Base-by-base conservation (phyloP, 2,888 invertebrate genomes). In the Heterodera filipjevi region DNA sequence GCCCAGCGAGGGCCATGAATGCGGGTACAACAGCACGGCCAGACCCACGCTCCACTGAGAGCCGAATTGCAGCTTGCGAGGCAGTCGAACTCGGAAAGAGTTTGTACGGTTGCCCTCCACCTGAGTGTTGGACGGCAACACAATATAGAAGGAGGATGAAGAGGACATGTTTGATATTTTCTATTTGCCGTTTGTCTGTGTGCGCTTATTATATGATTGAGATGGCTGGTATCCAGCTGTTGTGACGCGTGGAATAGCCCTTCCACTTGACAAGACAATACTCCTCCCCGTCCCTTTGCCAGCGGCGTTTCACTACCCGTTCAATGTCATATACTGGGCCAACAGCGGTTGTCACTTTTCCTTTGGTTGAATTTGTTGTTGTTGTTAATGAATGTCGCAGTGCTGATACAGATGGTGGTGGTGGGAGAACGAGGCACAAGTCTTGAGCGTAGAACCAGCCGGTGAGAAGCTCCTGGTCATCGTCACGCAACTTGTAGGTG, bases 401-500 rank as follows among this genome's bases (percentile, higher is more conserved):
- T n/a, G n/a, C n/a, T n/a, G n/a, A n/a, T n/a, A n/a, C n/a, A n/a
- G n/a, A n/a, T n/a, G n/a, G 19, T 49, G 49, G 49, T 27, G 27
- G 59, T 8, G n/a, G n/a, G 27, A 59, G 59, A 10, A 77, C 77
- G 6, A 68, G 30, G 44, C 75, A 75, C 27, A 76, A 33, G 14
- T 77, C 74, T n/a, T 76, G 39, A 8, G 71, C 30, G 27, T 77
- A 77, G 49, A 77, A 77, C 77, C 77, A 77, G 3, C 77, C 77
- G 35, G 49, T n/a, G 8, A 77, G 35, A 30, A n/a, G 3, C 32
- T 77, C 77, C 1, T 77, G 27, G 3, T 73, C 14, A 14, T 49
- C 33, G 16, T 77, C 77, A 3, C 49, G 66, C 22, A 77, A 19
- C 39, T 33, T 22, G 33, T 74, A 77, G 8, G 77, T 77, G 19